Conservation (phyloP, 2,797 vertebrate species). For the Odontamblyopus lacepedii region DNA sequence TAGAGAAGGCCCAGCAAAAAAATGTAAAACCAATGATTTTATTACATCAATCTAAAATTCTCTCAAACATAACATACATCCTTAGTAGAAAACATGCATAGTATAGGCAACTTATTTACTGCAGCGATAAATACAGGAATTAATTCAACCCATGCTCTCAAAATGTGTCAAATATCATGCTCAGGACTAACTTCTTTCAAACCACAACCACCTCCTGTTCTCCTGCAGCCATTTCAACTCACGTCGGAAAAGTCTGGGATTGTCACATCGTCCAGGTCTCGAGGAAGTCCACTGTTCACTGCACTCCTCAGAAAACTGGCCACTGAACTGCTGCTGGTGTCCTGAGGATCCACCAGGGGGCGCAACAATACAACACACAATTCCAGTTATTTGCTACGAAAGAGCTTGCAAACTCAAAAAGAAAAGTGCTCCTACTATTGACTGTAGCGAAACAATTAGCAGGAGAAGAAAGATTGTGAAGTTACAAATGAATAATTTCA, state of each 20-base stretch:
- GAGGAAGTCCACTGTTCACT: slow-evolving; percentile 55
- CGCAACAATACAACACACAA: slow-evolving; percentile 34
- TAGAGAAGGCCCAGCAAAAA: no score
- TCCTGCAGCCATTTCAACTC: slow-evolving; percentile 48
- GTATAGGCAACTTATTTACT: no score
- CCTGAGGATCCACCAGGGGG: slow-evolving; percentile 67
- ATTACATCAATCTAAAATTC: no score
- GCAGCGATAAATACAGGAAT: background rate
- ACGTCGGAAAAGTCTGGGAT: slow-evolving; percentile 75
- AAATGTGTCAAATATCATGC: background rate
- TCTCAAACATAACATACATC: no score
- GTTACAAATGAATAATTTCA: background rate
- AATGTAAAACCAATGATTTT: no score
- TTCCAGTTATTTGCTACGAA: background rate
- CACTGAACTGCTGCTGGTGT: slow-evolving; percentile 68
- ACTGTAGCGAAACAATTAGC: background rate
- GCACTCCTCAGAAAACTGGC: slow-evolving; percentile 69
- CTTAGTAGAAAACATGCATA: no score
- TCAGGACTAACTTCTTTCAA: background rate
- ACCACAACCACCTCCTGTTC: background rate
- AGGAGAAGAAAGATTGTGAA: background rate
- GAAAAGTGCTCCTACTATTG: no score
- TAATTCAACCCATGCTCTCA: background rate
- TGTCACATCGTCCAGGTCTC: slow-evolving; percentile 70
- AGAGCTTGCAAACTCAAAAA: background rate